Evolutionary conservation across 1,140 invertebrate genomes (phyloP).

Genomic region (Philotrypesis tridentata): DNA sequence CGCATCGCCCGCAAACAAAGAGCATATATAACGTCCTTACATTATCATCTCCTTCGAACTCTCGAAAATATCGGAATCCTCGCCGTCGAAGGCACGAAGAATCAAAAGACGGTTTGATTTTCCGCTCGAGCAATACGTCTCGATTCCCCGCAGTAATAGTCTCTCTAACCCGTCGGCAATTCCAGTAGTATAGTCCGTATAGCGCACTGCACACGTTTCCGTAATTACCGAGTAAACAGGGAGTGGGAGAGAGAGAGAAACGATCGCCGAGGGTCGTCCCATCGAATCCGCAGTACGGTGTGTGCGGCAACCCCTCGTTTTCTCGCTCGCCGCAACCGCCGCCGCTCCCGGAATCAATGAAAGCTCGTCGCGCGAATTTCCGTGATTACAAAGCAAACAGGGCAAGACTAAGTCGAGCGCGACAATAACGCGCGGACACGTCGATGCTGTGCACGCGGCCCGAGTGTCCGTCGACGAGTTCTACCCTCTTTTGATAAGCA

Average conservation of each 20-base stretch:
- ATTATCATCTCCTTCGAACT: no score
- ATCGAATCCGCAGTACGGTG: no score
- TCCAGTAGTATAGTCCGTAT: background rate
- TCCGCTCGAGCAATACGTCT: constrained; percentile 10
- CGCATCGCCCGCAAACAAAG: no score
- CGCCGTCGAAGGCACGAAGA: background rate
- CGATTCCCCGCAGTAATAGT: background rate
- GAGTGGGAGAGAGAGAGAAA: background rate
- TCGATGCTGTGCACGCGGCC: background rate
- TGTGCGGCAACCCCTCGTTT: constrained; percentile 11
- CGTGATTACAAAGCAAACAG: constrained; percentile 46
- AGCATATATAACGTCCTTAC: no score
- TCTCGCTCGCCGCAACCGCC: constrained; percentile 1
- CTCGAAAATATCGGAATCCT: no score
- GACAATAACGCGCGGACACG: constrained; percentile 20
- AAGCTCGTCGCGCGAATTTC: constrained; percentile 43
- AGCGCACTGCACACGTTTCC: constrained; percentile 47
- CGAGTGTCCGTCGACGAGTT: background rate
- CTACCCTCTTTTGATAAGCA: constrained; percentile 4
- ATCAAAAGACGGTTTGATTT: constrained; percentile 5
- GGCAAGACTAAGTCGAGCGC: constrained; percentile 13
- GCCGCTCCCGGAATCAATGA: constrained; percentile 34
- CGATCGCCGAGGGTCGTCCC: constrained; percentile 1
- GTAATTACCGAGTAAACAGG: constrained; percentile 52
- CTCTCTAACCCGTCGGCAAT: constrained; percentile 6